Percentiles rank a stretch among this genome's conserved stretches.
phyloP scores from a whole-genome alignment of 2,797 vertebrate species.

The Loris lydekkerianus region DNA sequence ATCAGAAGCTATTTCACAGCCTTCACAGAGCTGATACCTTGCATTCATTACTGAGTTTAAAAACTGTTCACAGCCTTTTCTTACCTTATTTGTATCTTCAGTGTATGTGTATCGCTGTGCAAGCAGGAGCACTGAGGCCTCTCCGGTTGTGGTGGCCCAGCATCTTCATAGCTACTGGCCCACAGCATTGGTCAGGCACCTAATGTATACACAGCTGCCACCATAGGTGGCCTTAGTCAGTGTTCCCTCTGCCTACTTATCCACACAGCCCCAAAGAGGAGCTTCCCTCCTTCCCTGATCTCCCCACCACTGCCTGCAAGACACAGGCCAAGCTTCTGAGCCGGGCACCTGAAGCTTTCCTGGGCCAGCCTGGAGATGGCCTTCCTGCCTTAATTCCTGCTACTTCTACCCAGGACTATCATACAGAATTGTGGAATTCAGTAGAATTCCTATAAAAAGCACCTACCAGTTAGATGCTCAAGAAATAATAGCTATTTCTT shows the following conservation, averaged over 20 bases:
- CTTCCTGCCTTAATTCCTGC: background rate
- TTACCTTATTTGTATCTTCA: background rate
- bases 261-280: background rate
- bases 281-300: background rate
- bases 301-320: background rate
- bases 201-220: background rate
- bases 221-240: background rate
- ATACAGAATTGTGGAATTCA: background rate
- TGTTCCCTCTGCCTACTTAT: background rate
- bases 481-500: background rate
- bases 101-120: background rate
- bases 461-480: background rate
- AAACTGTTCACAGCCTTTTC: background rate
- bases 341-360: background rate
- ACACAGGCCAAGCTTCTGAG: background rate
- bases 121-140: background rate
- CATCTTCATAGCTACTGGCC: background rate
- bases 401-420: background rate
- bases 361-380: background rate
- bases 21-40: background rate
- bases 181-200: background rate
- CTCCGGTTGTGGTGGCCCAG: background rate
- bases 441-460: background rate
- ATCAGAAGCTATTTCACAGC: background rate
- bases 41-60: background rate